Conservation (phyloP, 1,140 invertebrate species). For the Drosophila parvula region DNA sequence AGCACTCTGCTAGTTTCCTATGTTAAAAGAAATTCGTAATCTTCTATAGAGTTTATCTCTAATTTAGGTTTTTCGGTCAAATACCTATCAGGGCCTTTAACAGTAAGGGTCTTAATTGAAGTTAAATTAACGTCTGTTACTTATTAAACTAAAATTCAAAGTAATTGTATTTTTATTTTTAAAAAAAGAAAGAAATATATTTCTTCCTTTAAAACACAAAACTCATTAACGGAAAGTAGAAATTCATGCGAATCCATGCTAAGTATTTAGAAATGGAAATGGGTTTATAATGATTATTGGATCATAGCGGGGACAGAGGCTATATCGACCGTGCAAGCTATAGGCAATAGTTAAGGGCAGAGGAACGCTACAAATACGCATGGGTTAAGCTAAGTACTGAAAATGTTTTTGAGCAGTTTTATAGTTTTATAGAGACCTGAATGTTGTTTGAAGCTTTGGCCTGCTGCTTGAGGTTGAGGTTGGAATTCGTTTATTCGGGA, state of each 20-base stretch:
- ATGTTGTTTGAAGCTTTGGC: conserved; percentile 15
- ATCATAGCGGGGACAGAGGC: background rate
- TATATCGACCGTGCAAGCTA: conserved; percentile 21
- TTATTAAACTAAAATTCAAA: too few relatives aligned
- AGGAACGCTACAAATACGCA: conserved; percentile 21
- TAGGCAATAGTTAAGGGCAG: background rate
- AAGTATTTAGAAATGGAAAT: background rate
- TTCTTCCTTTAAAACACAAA: background rate
- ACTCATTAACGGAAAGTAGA: background rate
- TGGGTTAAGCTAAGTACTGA: conserved; percentile 8
- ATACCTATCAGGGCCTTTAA: too few relatives aligned
- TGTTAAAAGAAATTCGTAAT: too few relatives aligned
- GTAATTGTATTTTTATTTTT: too few relatives aligned
- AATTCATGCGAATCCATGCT: conserved; percentile 13
- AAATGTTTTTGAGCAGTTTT: conserved; percentile 20
- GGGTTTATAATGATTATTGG: too few relatives aligned
- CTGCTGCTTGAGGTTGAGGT: conserved; percentile 21
- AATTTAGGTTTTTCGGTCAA: too few relatives aligned
- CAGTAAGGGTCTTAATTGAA: too few relatives aligned
- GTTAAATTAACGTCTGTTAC: too few relatives aligned
- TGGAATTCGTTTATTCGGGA: background rate
- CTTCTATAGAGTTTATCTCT: too few relatives aligned
- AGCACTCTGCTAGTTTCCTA: too few relatives aligned
- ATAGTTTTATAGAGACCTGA: conserved; percentile 28
- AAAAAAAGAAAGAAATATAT: background rate